phyloP scores from a whole-genome alignment of 1,140 invertebrate species.

The Idris sp. region DNA sequence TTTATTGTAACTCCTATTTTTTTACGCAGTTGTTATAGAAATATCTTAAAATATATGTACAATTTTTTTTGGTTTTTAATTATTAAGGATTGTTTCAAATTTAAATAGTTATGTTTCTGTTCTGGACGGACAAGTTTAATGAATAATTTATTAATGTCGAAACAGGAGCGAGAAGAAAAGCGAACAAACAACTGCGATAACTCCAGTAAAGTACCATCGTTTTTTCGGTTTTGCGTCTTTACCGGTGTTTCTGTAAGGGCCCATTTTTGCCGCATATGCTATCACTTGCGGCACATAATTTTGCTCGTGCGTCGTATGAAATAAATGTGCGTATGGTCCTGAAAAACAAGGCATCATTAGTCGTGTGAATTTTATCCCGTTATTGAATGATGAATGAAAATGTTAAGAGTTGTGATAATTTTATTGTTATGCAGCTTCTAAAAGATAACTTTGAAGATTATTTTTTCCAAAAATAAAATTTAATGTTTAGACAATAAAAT shows the following conservation, averaged over 20 bases:
- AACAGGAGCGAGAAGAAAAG: slow-evolving; percentile 56
- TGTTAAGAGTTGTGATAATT: slow-evolving; percentile 5
- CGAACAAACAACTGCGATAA: slow-evolving; percentile 53
- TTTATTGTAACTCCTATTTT: slow-evolving; percentile 13
- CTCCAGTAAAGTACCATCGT: slow-evolving; percentile 58
- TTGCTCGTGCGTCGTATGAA: slow-evolving; percentile 94
- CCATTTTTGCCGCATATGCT: slow-evolving; percentile 85
- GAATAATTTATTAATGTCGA: slow-evolving; percentile 56
- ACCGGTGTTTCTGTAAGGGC: slow-evolving; percentile 73
- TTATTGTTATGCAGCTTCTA: slow-evolving; percentile 1
- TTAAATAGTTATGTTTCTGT: slow-evolving; percentile 30
- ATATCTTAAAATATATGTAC: slow-evolving; percentile 52
- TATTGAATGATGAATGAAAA: slow-evolving; percentile 2
- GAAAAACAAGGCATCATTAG: slow-evolving; percentile 61
- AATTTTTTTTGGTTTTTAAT: slow-evolving; percentile 28
- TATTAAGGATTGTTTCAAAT: slow-evolving; percentile 43
- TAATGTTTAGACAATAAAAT: no score
- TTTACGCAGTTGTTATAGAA: slow-evolving; percentile 29
- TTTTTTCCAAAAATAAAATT: no score
- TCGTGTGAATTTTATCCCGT: slow-evolving; percentile 5
- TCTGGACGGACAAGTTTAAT: slow-evolving; percentile 22
- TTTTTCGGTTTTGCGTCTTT: slow-evolving; percentile 55
- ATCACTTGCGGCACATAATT: slow-evolving; percentile 94
- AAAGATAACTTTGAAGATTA: slow-evolving; percentile 30
- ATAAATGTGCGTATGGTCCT: slow-evolving; percentile 93